Evolutionary conservation across 2,113 vertebrate species (phyloP), one percentile per base, ranked within the genome.

Genomic region (Oncorhynchus keta): DNA sequence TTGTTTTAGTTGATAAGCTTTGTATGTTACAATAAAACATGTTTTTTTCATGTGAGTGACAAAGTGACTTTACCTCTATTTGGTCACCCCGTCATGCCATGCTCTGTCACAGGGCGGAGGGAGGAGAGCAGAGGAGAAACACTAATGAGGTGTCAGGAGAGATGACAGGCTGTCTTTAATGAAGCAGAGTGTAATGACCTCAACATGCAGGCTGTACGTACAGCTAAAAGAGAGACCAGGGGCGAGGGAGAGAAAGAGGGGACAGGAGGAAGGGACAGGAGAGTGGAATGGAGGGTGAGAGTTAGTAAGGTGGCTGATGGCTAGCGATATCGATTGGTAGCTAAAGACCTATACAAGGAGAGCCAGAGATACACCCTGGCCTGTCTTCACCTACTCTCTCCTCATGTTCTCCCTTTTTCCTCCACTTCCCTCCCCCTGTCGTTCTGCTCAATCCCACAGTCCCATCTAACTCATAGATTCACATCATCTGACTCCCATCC

Each of bases 151-250:
- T n/a, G 12, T 45, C 61, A 35, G 26, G 20, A 69, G 68, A 4
- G 81, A 91, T 89, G 89, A 89, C 87, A 89, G 89, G 75, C 80
- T 75, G 81, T 90, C 86, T 87, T 91, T 87, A 93, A 91, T 89
- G 85, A 89, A 91, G 89, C 77, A 79, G 88, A 91, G 83, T 73
- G 84, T 89, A 87, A 93, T 91, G 89, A 89, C 84, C 84, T 86
- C 76, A 81, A 65, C 68, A 72, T 68, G 30, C 16, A 62, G 16
- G 28, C 8, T 18, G 57, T 71, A 74, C 51, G 72, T 68, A 22
- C 9, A 6, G 65, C 77, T 28, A 4, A 69, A 78, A 85, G 75
- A 81, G 74, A 85, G 80, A 78, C 77, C 18, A 30, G 35, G 24
- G 35, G 24, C 24, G 1, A 57, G 55, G 20, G 55, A 20, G 55